Percentiles rank a stretch among this genome's conserved stretches.
phyloP scores from a whole-genome alignment of 2,113 vertebrate genomes.

The Raphicerus campestris region DNA sequence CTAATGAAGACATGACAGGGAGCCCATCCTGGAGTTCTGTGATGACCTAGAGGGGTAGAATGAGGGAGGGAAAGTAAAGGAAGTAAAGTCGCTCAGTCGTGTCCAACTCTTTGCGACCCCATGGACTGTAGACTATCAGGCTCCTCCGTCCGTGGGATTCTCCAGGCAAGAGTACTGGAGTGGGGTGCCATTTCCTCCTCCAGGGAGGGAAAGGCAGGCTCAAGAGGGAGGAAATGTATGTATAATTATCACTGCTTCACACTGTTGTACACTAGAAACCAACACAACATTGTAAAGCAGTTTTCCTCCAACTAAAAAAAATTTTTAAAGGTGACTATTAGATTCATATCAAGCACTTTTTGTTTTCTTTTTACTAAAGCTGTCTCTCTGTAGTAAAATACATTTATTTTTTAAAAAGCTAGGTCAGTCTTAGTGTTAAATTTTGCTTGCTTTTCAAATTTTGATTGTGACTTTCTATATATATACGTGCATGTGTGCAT shows the following conservation, averaged over 20 bases:
- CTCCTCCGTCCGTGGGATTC: too few relatives aligned
- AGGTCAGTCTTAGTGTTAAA: neutral
- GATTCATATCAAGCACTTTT: neutral
- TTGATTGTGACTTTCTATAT: neutral
- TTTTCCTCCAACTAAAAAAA: neutral
- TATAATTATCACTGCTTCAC: neutral
- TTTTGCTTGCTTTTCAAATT: slow-evolving; percentile 47
- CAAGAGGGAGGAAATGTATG: neutral
- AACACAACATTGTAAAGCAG: neutral
- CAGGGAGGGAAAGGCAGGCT: neutral
- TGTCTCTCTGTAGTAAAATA: neutral
- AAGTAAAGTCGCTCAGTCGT: too few relatives aligned
- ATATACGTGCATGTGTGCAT: neutral
- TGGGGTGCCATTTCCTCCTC: too few relatives aligned
- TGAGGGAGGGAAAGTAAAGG: neutral
- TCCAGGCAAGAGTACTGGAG: too few relatives aligned
- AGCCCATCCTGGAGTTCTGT: neutral
- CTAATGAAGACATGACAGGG: neutral
- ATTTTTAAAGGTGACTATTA: neutral
- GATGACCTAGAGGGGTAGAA: neutral
- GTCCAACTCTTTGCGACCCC: too few relatives aligned
- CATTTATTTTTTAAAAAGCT: neutral
- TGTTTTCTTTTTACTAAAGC: neutral
- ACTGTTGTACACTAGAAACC: neutral
- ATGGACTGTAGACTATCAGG: too few relatives aligned